phyloP scores from a whole-genome alignment of 2,113 vertebrate genomes.

The Stomatorhinus ivindoensis region DNA sequence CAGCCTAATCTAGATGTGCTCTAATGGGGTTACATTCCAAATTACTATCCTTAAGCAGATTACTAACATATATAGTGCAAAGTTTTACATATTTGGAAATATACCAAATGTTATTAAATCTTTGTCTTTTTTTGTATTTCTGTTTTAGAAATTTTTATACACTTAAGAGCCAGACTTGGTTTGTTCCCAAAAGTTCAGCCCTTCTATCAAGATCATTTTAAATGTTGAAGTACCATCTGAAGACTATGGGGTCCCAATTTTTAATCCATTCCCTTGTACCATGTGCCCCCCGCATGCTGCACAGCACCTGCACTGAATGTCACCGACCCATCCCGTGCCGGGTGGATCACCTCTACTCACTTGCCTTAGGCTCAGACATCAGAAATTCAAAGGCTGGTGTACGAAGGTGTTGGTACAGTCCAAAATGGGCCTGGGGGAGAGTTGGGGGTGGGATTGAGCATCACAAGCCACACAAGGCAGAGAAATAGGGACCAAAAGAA shows the following conservation, averaged over 20 bases:
- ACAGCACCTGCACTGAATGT: conserved; percentile 39
- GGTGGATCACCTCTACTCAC: conserved; percentile 28
- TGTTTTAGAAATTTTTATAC: conserved; percentile 40
- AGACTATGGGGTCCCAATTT: neutral
- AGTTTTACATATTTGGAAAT: neutral
- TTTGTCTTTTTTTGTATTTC: neutral
- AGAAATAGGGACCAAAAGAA: neutral
- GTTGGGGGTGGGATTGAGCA: neutral
- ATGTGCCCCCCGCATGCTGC: neutral
- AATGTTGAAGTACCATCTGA: neutral
- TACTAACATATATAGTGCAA: neutral
- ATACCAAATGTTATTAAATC: conserved; percentile 37
- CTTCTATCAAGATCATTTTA: conserved; percentile 21
- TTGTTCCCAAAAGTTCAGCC: conserved; percentile 8
- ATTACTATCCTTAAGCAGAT: neutral
- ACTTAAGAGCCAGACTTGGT: neutral
- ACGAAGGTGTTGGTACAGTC: neutral
- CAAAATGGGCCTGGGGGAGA: neutral
- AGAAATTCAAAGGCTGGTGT: neutral
- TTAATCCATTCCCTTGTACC: neutral
- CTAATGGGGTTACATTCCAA: conserved; percentile 39
- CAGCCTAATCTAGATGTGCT: neutral
- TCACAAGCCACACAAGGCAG: neutral
- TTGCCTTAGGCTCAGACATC: conserved; percentile 35
- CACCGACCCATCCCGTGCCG: conserved; percentile 11